These are phyloP conservation scores for Bruchidius siliquastri DNA, from an alignment of 2,888 invertebrate species.

Conservation along the genomic window DNA sequence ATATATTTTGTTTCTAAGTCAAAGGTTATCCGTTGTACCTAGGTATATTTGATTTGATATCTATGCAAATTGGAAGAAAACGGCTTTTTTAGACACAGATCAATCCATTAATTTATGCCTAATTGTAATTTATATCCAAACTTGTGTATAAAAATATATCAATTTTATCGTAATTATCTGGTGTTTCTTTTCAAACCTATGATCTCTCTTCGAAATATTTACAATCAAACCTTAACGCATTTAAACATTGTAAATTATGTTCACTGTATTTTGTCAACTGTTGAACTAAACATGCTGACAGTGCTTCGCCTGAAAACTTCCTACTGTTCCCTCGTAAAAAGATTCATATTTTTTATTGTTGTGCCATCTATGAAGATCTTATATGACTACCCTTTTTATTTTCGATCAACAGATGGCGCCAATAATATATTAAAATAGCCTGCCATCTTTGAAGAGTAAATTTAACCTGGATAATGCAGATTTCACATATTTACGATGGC, in stretches of 20 bases:
- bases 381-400: too few species aligned
- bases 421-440: neutral
- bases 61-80: slow-evolving; percentile 25
- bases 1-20: slow-evolving; percentile 24
- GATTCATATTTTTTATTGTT: too few species aligned
- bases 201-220: too few species aligned
- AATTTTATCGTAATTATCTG: slow-evolving; percentile 37
- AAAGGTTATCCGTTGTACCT: slow-evolving; percentile 28
- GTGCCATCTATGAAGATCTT: neutral
- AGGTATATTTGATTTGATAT: slow-evolving; percentile 15
- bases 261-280: too few species aligned
- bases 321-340: too few species aligned
- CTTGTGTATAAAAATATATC: slow-evolving; percentile 47
- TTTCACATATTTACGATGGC: too few species aligned
- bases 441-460: too few species aligned
- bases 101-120: slow-evolving; percentile 38
- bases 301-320: too few species aligned
- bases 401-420: neutral
- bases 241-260: too few species aligned
- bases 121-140: slow-evolving; percentile 46
- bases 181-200: neutral
- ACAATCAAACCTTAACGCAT: too few species aligned
- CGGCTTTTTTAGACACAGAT: slow-evolving; percentile 29
- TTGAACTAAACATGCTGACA: too few species aligned
- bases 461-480: too few species aligned